These are phyloP conservation scores for Crocuta crocuta DNA, from an alignment of 2,113 vertebrate species.

Conservation along the genomic window DNA sequence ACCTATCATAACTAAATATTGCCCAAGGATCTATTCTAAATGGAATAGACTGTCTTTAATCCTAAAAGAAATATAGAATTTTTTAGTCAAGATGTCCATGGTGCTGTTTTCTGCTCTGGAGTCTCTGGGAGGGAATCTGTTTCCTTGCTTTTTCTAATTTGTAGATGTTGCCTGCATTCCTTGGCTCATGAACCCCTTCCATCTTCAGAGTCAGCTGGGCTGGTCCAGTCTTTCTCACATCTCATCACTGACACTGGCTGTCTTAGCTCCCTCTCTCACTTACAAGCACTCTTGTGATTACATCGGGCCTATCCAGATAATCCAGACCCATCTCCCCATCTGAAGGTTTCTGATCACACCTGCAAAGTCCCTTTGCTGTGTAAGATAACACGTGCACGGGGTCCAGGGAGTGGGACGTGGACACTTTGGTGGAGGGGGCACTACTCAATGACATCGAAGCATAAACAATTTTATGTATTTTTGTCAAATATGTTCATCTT, in stretches of 20 bases:
- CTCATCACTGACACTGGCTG: not conserved
- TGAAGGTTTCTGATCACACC: not conserved
- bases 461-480: not conserved
- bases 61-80: not conserved
- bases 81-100: not conserved
- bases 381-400: too few relatives aligned
- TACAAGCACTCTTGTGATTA: not conserved
- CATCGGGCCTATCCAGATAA: not conserved
- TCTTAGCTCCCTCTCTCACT: not conserved
- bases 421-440: not conserved
- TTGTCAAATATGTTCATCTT: not conserved
- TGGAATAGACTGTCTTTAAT: not conserved
- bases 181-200: not conserved
- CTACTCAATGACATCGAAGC: not conserved
- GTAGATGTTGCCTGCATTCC: not conserved
- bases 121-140: not conserved
- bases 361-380: not conserved
- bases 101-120: not conserved
- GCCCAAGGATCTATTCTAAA: not conserved
- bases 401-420: rapidly evolving
- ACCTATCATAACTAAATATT: not conserved
- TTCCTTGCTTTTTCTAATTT: not conserved
- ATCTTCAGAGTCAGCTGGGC: not conserved
- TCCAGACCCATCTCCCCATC: not conserved
- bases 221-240: not conserved